Conservation (phyloP, 2,113 vertebrate genomes). For the Prunella himalayana region DNA sequence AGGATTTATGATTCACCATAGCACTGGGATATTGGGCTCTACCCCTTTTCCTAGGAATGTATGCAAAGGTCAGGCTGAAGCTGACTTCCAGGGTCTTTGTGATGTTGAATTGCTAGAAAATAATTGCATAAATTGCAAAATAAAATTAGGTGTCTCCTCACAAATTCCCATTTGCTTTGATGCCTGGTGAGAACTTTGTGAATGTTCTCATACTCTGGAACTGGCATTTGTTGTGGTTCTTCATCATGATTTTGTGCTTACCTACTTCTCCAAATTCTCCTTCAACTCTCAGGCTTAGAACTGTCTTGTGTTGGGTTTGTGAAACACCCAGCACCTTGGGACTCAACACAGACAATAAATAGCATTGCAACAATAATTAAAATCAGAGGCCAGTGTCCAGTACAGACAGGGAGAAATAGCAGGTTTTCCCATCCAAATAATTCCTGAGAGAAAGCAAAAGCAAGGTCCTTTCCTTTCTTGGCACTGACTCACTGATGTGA, state of each 20-base stretch:
- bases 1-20: constrained; percentile 13
- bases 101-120: neutral
- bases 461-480: neutral
- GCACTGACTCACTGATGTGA: neutral
- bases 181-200: neutral
- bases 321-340: neutral
- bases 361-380: neutral
- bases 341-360: neutral
- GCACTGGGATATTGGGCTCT: neutral
- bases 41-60: neutral
- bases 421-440: neutral
- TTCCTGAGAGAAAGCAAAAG: neutral
- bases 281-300: neutral
- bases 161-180: neutral
- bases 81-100: neutral
- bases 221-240: neutral
- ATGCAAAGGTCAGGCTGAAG: neutral
- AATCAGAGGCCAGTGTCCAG: neutral
- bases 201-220: neutral
- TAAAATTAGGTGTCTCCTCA: neutral
- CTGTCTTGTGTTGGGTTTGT: neutral
- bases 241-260: neutral
- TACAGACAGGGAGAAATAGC: neutral
- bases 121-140: neutral
- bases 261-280: neutral